phyloP scores from a whole-genome alignment of 2,113 vertebrate species.

The Odobenus rosmarus region DNA sequence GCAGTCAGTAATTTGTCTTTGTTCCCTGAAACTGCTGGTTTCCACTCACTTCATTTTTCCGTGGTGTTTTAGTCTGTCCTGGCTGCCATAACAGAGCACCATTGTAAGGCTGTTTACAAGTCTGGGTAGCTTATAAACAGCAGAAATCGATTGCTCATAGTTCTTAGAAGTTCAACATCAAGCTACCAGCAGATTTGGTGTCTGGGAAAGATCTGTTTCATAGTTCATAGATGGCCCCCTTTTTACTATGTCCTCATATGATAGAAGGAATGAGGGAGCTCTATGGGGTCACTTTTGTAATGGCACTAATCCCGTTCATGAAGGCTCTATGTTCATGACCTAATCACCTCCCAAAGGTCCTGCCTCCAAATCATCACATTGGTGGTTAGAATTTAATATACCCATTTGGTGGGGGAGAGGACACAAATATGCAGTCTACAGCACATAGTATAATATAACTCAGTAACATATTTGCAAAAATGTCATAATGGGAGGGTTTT shows the following conservation, averaged over 20 bases:
- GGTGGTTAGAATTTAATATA: background rate
- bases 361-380: background rate
- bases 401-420: background rate
- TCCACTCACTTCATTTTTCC: background rate
- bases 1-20: background rate
- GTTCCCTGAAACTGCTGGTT: background rate
- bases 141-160: background rate
- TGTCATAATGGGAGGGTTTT: background rate
- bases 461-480: background rate
- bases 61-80: background rate
- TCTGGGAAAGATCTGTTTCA: background rate
- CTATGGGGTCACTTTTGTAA: background rate
- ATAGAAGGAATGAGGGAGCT: background rate
- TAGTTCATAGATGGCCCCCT: background rate
- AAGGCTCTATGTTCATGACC: background rate
- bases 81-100: background rate
- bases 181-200: background rate
- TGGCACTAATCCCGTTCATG: background rate
- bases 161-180: background rate
- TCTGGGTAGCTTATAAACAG: background rate
- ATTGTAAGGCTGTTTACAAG: background rate
- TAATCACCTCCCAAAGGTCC: background rate
- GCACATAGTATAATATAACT: background rate
- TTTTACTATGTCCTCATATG: background rate
- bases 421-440: background rate